These are phyloP conservation scores for Proctacanthus coquilletti DNA, from an alignment of 1,140 invertebrate genomes.

Conservation along the genomic window DNA sequence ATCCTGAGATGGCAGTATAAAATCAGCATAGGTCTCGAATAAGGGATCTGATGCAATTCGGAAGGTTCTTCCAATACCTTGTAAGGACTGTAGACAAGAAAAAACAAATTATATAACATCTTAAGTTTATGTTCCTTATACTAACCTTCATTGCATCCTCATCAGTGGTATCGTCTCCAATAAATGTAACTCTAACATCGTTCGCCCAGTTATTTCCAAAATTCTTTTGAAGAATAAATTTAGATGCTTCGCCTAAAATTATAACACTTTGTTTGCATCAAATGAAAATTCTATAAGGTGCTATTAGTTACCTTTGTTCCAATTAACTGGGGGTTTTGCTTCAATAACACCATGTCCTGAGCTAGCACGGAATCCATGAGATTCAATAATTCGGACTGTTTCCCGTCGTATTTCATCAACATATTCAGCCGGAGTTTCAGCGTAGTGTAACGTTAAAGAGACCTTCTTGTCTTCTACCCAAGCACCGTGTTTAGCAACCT, in stretches of 20 bases:
- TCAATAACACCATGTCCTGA: constrained; percentile 71
- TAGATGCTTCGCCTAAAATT: constrained; percentile 52
- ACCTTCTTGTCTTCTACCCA: constrained; percentile 86
- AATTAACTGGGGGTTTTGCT: constrained; percentile 73
- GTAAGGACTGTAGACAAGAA: constrained; percentile 41
- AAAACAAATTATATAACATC: neutral
- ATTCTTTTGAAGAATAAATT: constrained; percentile 74
- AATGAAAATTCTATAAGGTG: neutral
- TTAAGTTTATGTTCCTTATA: constrained; percentile 8
- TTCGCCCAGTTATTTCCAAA: constrained; percentile 79
- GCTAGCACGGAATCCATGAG: constrained; percentile 56
- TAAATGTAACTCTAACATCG: constrained; percentile 71
- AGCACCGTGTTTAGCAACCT: constrained; percentile 66
- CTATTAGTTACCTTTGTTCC: constrained; percentile 57
- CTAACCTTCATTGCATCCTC: constrained; percentile 78
- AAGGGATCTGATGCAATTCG: constrained; percentile 64
- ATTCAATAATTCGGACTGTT: constrained; percentile 53
- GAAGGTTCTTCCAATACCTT: constrained; percentile 79
- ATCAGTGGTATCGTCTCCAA: constrained; percentile 77
- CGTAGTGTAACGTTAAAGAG: constrained; percentile 75
- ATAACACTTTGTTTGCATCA: neutral
- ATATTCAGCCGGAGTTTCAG: constrained; percentile 53
- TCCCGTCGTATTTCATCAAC: constrained; percentile 42
- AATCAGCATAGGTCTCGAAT: constrained; percentile 66
- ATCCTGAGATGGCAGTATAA: constrained; percentile 69